Conservation (phyloP, 1,140 invertebrate species). For the Trissolcus basalis region DNA sequence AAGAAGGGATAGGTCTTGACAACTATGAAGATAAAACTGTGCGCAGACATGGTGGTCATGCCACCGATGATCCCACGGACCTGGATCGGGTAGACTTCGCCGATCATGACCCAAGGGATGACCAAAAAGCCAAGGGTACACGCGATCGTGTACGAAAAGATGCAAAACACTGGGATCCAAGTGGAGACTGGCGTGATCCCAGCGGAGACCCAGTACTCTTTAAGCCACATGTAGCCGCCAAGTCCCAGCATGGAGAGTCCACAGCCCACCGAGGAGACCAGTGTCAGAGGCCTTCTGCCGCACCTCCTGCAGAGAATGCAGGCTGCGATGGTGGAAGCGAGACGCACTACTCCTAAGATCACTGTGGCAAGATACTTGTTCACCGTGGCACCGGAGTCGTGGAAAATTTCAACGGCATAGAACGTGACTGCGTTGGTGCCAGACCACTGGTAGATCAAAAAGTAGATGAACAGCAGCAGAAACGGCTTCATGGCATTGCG, state of each 20-base stretch:
- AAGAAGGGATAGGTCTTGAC: conserved; percentile 82
- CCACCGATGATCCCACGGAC: conserved; percentile 82
- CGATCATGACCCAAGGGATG: conserved; percentile 85
- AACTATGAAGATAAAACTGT: conserved; percentile 81
- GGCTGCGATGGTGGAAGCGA: conserved; percentile 80
- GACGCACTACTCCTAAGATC: conserved; percentile 80
- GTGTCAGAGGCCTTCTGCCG: conserved; percentile 82
- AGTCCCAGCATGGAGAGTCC: conserved; percentile 80
- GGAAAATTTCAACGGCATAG: conserved; percentile 86
- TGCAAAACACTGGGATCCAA: conserved; percentile 80
- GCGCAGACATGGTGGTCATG: conserved; percentile 81
- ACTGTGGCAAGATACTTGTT: conserved; percentile 82
- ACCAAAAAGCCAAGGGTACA: conserved; percentile 83
- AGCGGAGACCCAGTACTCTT: conserved; percentile 70
- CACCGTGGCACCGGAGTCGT: conserved; percentile 79
- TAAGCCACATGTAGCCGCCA: conserved; percentile 79
- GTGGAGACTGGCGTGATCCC: conserved; percentile 70
- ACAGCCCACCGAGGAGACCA: conserved; percentile 82
- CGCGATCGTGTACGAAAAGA: conserved; percentile 80
- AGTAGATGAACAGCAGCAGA: conserved; percentile 80
- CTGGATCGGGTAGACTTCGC: conserved; percentile 82
- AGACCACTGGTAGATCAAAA: conserved; percentile 85
- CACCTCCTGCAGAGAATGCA: conserved; percentile 80
- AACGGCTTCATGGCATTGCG: conserved; percentile 82
- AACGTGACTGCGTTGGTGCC: conserved; percentile 87